Evolutionary conservation across 23 tunicate genomes (phyloP), one percentile per base, ranked within the genome.

Genomic region (Ascidia mentula): DNA sequence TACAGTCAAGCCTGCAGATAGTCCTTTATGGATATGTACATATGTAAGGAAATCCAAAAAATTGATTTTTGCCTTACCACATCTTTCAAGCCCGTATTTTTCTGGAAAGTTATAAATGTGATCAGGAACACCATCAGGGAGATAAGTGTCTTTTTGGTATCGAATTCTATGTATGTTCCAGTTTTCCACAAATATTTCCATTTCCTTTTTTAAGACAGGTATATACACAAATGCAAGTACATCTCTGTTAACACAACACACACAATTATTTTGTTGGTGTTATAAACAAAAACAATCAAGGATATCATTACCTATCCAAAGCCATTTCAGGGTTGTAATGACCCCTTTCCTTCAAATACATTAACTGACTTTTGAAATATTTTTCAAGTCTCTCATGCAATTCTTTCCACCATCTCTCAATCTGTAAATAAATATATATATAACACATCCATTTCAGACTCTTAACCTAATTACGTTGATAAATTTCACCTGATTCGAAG

Each of bases 81-180:
- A 77, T 45, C 31, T 30, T 77, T 77, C 69, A 36, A 77, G 24
- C 4, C 69, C 81, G 31, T 77, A 77, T 32, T 45, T 77, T 40
- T 77, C 81, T 1, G 81, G 81, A 77, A 77, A 77, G 20, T 45
- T 15, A 31, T 77, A 77, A 12, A 77, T 45, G 37, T 77, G 72
- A 45, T 77, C 20, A 1, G 81, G 81, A 6, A 77, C 38, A 4
- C 81, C 81, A 34, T 77, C 70, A n/a, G 81, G 69, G 12, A 77
- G 59, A 32, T 24, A 8, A 1, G 81, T 77, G 12, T 31, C 59
- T 34, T 46, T 45, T 77, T 77, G 81, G 8, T 45, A 32, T 1
- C 69, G 35, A 4, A 77, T 77, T 40, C 81, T 7, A 77, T 77
- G 81, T 6, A 34, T 2, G 42, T 77, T 77, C 70, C 81, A 77